Conservation (phyloP, 2,113 vertebrate genomes). For the Calidris pygmaea region DNA sequence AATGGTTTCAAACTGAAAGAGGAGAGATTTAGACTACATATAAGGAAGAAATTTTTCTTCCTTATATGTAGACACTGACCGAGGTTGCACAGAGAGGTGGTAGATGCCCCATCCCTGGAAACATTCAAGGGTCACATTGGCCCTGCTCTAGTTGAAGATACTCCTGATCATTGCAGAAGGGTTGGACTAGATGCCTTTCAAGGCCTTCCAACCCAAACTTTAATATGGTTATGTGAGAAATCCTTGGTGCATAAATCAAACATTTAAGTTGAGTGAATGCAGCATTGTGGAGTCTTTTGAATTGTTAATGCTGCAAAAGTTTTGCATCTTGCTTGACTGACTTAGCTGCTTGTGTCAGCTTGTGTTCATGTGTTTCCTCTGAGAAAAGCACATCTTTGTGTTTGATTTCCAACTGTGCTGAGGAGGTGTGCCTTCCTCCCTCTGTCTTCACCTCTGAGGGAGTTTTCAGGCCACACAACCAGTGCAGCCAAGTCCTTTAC, state of each 20-base stretch:
- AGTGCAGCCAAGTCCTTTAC: fast-evolving
- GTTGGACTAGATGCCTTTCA: neutral
- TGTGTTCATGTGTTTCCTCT: neutral
- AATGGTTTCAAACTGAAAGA: neutral
- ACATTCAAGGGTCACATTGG: neutral
- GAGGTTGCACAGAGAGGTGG: neutral
- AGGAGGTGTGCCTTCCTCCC: neutral
- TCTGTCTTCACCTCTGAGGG: neutral
- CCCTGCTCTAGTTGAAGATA: neutral
- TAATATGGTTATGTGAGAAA: neutral
- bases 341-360: neutral
- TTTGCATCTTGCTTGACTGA: neutral
- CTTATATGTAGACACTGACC: neutral
- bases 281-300: neutral
- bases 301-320: fast-evolving
- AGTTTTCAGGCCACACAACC: neutral
- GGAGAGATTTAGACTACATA: neutral
- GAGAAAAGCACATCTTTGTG: neutral
- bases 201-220: neutral
- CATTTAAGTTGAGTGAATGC: neutral
- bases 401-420: neutral
- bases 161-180: neutral
- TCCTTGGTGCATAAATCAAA: neutral
- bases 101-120: neutral
- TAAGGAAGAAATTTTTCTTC: neutral